Evolutionary conservation across 37 sponge, comb jelly and placozoan genomes (phyloP).

Genomic region (Chondrilla cf. caribensis): DNA sequence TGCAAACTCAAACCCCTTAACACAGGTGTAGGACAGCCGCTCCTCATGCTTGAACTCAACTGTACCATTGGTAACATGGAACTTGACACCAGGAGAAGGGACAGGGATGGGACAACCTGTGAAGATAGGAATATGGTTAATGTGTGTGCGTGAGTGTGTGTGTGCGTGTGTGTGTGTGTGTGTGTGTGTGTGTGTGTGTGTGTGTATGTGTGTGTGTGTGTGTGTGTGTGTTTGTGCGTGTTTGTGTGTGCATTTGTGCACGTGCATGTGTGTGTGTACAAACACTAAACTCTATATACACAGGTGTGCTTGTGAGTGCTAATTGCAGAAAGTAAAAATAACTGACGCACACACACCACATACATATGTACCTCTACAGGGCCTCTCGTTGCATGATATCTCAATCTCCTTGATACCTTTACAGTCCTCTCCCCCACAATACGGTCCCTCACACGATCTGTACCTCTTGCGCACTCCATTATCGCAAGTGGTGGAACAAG

Average conservation of each 20-base stretch:
- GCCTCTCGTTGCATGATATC: neutral
- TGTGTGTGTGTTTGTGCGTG: too few relatives aligned
- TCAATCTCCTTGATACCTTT: neutral
- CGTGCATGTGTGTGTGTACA: constrained; percentile 15
- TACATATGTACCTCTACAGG: neutral
- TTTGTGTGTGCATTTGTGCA: constrained; percentile 17
- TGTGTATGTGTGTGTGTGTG: constrained; percentile 46
- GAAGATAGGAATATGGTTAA: neutral
- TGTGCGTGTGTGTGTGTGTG: too few relatives aligned
- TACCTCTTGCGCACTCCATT: constrained; percentile 4
- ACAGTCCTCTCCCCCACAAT: constrained; percentile 11
- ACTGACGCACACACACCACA: too few relatives aligned
- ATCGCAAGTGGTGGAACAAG: constrained; percentile 9
- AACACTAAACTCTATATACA: too few relatives aligned
- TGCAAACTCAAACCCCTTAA: neutral
- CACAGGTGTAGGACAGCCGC: neutral
- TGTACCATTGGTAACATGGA: neutral
- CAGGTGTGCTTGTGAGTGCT: neutral
- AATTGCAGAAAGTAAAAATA: too few relatives aligned
- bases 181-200: neutral
- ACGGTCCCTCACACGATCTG: constrained; percentile 14
- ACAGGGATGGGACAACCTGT: constrained; percentile 1
- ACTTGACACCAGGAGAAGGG: neutral
- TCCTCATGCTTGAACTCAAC: neutral
- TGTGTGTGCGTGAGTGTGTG: neutral